Evolutionary conservation across 2,888 invertebrate genomes (phyloP), one percentile per base, ranked within the genome.

Genomic region (Hyalella azteca): DNA sequence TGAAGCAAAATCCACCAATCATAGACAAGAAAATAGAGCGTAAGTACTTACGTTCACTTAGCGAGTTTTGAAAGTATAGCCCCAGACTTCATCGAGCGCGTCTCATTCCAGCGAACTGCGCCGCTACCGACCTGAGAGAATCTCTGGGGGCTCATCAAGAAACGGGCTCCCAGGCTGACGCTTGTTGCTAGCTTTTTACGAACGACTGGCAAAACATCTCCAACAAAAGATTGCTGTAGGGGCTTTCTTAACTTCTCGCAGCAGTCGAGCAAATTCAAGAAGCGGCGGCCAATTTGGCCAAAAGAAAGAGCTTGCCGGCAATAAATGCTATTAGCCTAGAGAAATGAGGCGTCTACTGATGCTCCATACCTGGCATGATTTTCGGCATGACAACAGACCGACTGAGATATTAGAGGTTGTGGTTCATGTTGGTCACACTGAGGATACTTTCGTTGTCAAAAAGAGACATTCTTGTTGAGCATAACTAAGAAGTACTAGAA

Each of bases 311-410:
- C 36, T 66, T 66, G 66, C 66, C 36, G 66, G 66, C 36, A 32
- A 66, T 66, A 66, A 66, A 66, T 66, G 66, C 66, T 66, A 66
- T 66, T 66, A 66, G 66, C 66, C 32, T 66, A 66, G 66, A 66
- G 66, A 66, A 36, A 66, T 36, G 36, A 36, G 66, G 36, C 66
- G 29, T 22, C 54, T 29, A 29, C 54, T 66, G 15, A 32, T 66
- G 66, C 66, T 66, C 19, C 54, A 26, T 54, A 22, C 54, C 22
- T 26, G 54, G 54, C 54, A 29, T 54, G 22, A 29, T 54, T 54
- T 29, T n/a, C n/a, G n/a, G n/a, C n/a, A n/a, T n/a, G n/a, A n/a
- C n/a, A n/a, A n/a, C n/a, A n/a, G n/a, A n/a, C n/a, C n/a, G n/a
- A n/a, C n/a, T n/a, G n/a, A n/a, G n/a, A n/a, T n/a, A n/a, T n/a